Conservation (phyloP, 2,797 vertebrate genomes). For the Cyclura pinguis region DNA sequence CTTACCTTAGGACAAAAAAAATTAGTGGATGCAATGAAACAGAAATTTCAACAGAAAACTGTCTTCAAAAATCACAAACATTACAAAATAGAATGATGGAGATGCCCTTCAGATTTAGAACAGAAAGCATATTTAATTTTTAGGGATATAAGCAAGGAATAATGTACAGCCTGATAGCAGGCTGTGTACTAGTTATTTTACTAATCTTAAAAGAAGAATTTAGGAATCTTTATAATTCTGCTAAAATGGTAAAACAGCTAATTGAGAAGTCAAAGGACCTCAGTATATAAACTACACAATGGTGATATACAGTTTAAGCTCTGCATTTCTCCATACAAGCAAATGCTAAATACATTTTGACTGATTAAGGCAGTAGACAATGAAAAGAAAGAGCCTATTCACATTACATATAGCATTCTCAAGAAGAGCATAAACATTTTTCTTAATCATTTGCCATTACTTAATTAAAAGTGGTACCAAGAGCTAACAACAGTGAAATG, state of each 20-base stretch:
- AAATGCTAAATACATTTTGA: constrained; percentile 26
- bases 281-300: constrained; percentile 35
- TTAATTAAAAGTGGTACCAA: constrained; percentile 15
- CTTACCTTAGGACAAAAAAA: constrained; percentile 11
- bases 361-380: constrained; percentile 9
- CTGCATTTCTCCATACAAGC: not conserved
- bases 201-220: constrained; percentile 58
- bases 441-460: not conserved
- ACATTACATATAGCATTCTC: not conserved
- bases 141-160: constrained; percentile 38
- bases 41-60: constrained; percentile 21
- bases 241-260: constrained; percentile 68
- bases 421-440: not conserved
- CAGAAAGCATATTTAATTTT: constrained; percentile 44
- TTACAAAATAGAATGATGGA: constrained; percentile 16
- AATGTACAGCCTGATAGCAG: constrained; percentile 39
- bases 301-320: not conserved
- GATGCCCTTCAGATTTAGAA: constrained; percentile 7
- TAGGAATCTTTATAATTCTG: constrained; percentile 72
- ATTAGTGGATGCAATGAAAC: not conserved
- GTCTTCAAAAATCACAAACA: not conserved
- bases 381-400: constrained; percentile 20
- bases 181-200: constrained; percentile 44
- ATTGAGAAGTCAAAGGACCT: constrained; percentile 62
- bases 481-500: not conserved